Conservation (phyloP, 2,888 invertebrate species). For the Gymnocheta viridis region DNA sequence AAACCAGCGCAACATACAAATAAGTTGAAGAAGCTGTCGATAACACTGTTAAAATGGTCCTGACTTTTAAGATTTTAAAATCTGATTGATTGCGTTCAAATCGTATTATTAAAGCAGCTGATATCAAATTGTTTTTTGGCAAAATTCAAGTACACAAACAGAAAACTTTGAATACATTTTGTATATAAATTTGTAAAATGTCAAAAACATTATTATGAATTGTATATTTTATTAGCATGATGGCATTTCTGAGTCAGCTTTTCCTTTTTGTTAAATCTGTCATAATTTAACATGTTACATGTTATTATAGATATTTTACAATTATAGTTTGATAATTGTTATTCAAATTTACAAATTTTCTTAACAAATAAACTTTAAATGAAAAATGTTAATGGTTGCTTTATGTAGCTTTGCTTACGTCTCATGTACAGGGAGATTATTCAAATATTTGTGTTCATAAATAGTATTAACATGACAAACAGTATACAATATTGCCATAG, state of each 20-base stretch:
- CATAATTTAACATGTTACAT: too few species aligned
- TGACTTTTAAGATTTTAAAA: not conserved
- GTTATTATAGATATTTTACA: too few species aligned
- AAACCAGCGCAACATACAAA: not conserved
- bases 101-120: not conserved
- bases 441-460: not conserved
- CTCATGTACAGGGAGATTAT: not conserved
- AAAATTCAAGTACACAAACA: not conserved
- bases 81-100: not conserved
- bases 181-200: not conserved
- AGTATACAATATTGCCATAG: not conserved
- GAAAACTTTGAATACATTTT: not conserved
- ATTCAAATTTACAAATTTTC: not conserved
- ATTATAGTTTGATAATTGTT: slow-evolving; percentile 8
- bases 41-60: not conserved
- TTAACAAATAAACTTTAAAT: not conserved
- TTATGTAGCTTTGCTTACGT: not conserved
- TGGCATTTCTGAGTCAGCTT: too few species aligned
- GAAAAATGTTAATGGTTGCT: not conserved
- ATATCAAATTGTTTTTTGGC: too few species aligned
- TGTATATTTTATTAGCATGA: too few species aligned
- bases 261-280: too few species aligned
- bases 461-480: not conserved
- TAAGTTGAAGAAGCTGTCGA: not conserved
- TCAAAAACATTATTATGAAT: too few species aligned